phyloP scores from a whole-genome alignment of 2,797 vertebrate species.

The Babyrousa celebensis region DNA sequence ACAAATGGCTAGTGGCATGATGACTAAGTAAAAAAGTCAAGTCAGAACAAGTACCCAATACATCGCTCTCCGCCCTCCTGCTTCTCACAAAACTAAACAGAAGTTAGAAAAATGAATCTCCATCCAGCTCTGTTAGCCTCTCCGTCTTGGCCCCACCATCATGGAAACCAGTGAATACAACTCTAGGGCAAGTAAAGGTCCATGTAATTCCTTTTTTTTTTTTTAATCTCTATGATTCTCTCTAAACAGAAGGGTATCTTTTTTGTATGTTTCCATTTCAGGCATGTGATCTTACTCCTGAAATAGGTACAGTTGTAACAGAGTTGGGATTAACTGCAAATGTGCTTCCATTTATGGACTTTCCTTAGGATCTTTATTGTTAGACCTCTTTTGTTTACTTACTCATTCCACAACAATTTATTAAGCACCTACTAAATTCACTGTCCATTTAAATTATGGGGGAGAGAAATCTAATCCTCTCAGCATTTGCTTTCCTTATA shows the following conservation, averaged over 20 bases:
- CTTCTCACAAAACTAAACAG: neutral
- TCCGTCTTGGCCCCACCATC: accelerated
- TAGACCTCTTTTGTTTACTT: neutral
- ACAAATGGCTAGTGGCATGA: neutral
- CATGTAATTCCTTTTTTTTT: neutral
- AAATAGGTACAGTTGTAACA: neutral
- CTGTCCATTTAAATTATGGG: neutral
- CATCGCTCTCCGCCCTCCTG: neutral
- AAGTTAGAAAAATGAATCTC: neutral
- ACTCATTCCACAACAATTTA: neutral
- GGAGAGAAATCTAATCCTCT: neutral
- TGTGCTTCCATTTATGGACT: neutral
- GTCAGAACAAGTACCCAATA: neutral
- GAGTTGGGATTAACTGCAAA: neutral
- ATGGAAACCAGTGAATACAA: neutral
- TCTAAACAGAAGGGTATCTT: neutral
- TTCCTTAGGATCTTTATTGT: neutral
- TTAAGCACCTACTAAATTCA: constrained; percentile 42
- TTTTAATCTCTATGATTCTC: neutral
- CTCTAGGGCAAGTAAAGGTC: neutral
- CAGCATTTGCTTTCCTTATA: neutral
- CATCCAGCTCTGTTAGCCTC: neutral
- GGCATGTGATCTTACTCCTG: neutral
- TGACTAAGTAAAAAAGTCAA: neutral
- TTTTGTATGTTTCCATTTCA: neutral